phyloP scores from a whole-genome alignment of 2,113 vertebrate species.

The Puffinus mauretanicus region DNA sequence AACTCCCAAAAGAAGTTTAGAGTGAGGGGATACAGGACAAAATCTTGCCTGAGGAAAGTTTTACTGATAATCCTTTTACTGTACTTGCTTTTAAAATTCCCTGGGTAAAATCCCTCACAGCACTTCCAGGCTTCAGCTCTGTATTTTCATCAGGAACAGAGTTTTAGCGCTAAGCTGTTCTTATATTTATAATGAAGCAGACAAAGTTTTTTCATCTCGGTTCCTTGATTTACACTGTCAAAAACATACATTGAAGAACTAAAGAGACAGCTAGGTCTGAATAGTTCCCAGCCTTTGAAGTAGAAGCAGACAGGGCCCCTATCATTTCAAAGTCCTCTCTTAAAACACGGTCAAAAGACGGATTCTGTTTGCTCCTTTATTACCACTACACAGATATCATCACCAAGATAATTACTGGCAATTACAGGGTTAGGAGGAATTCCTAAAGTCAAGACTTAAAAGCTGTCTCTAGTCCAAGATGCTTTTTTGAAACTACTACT shows the following conservation, averaged over 20 bases:
- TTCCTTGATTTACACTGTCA: not conserved
- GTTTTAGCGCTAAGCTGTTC: not conserved
- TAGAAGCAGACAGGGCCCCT: not conserved
- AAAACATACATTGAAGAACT: not conserved
- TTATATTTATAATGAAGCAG: not conserved
- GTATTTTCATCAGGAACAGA: not conserved
- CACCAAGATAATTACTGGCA: conserved; percentile 36
- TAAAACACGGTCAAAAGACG: not conserved
- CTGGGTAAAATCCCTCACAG: not conserved
- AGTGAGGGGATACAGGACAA: not conserved
- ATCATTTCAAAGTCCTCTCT: conserved; percentile 10
- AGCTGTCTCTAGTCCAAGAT: conserved; percentile 13
- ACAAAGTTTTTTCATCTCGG: not conserved
- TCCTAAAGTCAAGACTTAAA: conserved; percentile 38
- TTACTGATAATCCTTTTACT: not conserved
- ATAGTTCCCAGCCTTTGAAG: conserved; percentile 43
- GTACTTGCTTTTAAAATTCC: not conserved
- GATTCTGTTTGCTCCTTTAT: conserved; percentile 13
- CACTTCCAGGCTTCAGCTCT: not conserved
- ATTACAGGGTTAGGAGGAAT: conserved; percentile 49
- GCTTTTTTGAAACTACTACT: not conserved
- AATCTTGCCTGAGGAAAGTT: not conserved
- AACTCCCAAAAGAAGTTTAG: not conserved
- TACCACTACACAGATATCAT: conserved; percentile 15
- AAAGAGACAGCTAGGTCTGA: not conserved